phyloP scores from a whole-genome alignment of 2,113 vertebrate species.

The Rhinopomastus cyanomelas region DNA sequence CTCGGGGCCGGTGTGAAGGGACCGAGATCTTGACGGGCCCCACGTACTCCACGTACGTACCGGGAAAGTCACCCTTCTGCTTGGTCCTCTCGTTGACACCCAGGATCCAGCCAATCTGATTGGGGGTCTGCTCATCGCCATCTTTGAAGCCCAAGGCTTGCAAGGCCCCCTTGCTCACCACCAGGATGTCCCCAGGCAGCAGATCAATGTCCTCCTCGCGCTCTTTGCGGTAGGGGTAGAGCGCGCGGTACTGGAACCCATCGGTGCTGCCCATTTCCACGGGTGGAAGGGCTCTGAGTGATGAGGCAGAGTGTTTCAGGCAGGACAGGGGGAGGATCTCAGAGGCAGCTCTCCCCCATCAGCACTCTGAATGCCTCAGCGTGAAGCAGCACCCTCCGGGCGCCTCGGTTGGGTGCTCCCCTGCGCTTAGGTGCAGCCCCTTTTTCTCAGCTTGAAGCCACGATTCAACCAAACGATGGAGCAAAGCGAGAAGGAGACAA shows the following conservation, averaged over 20 bases:
- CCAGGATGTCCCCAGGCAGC: conserved; percentile 85
- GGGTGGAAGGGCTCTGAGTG: neutral
- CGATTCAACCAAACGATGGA: conserved; percentile 88
- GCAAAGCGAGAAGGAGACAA: conserved; percentile 83
- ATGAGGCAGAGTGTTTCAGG: neutral
- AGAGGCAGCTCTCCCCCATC: conserved; percentile 22
- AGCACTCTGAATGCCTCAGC: conserved; percentile 1
- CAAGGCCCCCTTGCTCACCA: conserved; percentile 87
- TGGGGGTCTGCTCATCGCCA: conserved; percentile 82
- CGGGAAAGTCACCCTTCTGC: conserved; percentile 92
- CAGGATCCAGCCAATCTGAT: conserved; percentile 89
- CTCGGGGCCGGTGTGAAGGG: conserved; percentile 81
- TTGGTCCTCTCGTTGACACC: conserved; percentile 91
- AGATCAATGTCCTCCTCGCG: conserved; percentile 92
- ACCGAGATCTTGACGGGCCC: conserved; percentile 82
- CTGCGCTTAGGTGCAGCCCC: conserved; percentile 58
- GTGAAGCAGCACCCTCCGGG: neutral
- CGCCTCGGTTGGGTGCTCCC: neutral
- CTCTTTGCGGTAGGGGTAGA: conserved; percentile 87
- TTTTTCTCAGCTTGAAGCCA: conserved; percentile 88
- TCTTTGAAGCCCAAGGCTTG: conserved; percentile 84
- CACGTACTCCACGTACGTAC: conserved; percentile 91
- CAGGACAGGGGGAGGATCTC: neutral
- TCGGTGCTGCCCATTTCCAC: conserved; percentile 72
- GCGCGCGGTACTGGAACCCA: conserved; percentile 88